Evolutionary conservation across 2,113 vertebrate species (phyloP).

Genomic region (Istiophorus platypterus): DNA sequence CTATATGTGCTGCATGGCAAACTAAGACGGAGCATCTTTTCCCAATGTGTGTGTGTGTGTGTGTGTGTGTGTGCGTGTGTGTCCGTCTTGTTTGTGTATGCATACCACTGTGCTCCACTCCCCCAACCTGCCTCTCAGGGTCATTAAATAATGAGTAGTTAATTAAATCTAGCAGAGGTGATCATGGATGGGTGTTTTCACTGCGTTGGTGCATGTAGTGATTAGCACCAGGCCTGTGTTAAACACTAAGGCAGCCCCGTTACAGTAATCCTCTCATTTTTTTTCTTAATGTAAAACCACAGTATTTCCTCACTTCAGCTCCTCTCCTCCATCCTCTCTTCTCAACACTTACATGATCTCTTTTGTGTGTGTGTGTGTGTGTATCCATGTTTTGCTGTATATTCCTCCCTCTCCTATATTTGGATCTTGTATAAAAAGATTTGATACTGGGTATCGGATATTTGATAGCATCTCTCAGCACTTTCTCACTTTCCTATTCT

Average conservation of each 20-base stretch:
- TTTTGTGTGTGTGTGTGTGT: not conserved
- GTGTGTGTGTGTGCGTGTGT: not conserved
- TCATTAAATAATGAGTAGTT: constrained; percentile 64
- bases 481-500: no score
- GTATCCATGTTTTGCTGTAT: not conserved
- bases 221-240: constrained; percentile 30
- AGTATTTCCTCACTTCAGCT: not conserved
- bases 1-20: no score
- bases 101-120: not conserved
- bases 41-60: not conserved
- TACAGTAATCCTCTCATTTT: constrained; percentile 38
- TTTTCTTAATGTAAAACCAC: not conserved
- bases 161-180: constrained; percentile 75
- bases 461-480: no score
- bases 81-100: not conserved
- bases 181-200: constrained; percentile 50
- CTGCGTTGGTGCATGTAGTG: constrained; percentile 30
- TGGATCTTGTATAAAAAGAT: no score
- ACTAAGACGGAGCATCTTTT: not conserved
- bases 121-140: constrained; percentile 48
- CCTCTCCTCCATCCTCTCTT: not conserved
- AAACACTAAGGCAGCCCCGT: constrained; percentile 37
- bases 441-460: no score
- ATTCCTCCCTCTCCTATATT: not conserved
- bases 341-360: not conserved